phyloP scores from a whole-genome alignment of 2,113 vertebrate genomes.

The Pituophis catenifer region DNA sequence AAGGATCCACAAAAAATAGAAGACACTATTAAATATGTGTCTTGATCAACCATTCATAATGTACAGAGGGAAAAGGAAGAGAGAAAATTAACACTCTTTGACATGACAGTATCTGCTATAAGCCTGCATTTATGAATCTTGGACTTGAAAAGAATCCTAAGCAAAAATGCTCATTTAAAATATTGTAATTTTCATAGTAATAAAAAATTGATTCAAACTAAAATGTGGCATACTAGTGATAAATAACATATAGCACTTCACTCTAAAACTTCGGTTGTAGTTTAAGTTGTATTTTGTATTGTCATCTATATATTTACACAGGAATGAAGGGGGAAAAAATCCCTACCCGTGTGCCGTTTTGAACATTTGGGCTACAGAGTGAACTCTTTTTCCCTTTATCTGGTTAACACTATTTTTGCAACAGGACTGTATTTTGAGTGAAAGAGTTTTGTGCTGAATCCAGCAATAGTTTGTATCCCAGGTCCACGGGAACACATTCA shows the following conservation, averaged over 20 bases:
- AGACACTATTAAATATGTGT: neutral
- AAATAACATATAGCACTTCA: neutral
- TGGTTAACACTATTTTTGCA: neutral
- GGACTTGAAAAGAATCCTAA: neutral
- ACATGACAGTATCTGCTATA: neutral
- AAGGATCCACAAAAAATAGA: neutral
- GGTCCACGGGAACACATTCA: slow-evolving; percentile 49
- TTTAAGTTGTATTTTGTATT: neutral
- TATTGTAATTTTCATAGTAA: neutral
- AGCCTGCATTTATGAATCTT: neutral
- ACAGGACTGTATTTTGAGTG: neutral
- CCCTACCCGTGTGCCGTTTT: neutral
- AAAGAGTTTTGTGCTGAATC: slow-evolving; percentile 42
- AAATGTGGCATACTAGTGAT: neutral
- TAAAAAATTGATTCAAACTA: neutral
- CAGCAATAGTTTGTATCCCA: slow-evolving; percentile 5
- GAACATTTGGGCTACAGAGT: neutral
- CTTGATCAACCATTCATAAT: neutral
- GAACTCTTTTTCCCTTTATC: neutral
- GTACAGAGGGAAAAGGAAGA: slow-evolving; percentile 24
- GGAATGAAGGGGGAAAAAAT: neutral
- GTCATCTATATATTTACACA: neutral
- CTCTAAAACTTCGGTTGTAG: neutral
- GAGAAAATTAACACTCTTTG: neutral
- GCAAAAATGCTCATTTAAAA: neutral